Evolutionary conservation across 2,888 invertebrate genomes (phyloP).

Genomic region (Drosophila helvetica): DNA sequence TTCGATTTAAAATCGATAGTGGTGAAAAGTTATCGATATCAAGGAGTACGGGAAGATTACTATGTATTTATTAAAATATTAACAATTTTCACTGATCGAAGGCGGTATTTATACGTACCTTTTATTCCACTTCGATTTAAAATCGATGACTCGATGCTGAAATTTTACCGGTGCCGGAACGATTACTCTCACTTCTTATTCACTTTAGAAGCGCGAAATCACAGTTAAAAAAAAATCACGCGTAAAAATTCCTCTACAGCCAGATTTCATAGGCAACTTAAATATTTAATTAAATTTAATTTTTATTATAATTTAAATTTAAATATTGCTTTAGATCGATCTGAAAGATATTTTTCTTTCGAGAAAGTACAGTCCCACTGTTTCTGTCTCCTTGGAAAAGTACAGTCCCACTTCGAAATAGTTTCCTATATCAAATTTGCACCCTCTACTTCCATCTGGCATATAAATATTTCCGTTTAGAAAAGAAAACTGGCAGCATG

Average conservation of each 20-base stretch:
- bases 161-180: not conserved
- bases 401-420: not conserved
- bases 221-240: no score
- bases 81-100: no score
- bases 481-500: not conserved
- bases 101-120: not conserved
- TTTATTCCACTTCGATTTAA: not conserved
- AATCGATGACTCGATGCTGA: no score
- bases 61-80: no score
- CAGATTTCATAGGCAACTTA: no score
- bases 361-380: not conserved
- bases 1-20: not conserved
- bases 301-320: no score
- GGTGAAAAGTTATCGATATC: not conserved
- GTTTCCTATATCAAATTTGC: not conserved
- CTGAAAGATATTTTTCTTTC: no score
- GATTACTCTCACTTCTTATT: not conserved
- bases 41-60: no score
- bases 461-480: not conserved
- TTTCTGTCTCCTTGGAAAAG: not conserved
- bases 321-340: no score
- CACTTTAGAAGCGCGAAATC: not conserved
- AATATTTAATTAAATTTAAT: no score
- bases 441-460: not conserved
- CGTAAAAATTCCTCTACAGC: no score